Base-by-base conservation (phyloP, 2,888 invertebrate species). In the Pedicia rivosa region DNA sequence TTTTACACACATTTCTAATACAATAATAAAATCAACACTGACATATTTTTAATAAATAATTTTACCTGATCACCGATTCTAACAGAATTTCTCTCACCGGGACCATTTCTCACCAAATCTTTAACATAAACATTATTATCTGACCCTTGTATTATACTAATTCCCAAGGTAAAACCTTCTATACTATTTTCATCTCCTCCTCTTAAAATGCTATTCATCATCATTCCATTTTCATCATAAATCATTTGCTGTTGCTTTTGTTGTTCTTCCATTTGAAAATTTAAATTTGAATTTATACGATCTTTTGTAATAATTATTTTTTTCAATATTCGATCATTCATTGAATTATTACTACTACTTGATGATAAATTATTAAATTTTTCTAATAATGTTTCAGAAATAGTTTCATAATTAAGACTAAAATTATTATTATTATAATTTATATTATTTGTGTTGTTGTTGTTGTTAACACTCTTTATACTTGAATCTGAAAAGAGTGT, bases 341-440 rank as follows among this genome's bases (percentile, higher is more conserved):
- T 37, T 7, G 36, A 31, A 24, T 20, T 40, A 38, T 19, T 30
- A 7, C 17, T 40, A 26, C 29, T 36, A 8, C 10, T 30, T n/a
- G 65, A 77, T 7, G 78, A 78, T 58, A 80, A 66, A 48, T 74
- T 73, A 50, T 78, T 74, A 33, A 81, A 60, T 48, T 75, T 76
- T 40, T 79, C 78, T 49, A 74, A 66, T 24, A 82, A 56, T 2
- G 80, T 77, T 34, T 71, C 69, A 46, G 75, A 78, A 38, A 80
- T 58, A 25, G 67, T 67, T 37, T 47, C 47, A 35, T 48, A 66
- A 63, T 40, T 58, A 53, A 36, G 50, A 47, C 22, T 55, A 51
- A 42, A 62, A 48, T 29, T 45, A 36, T 42, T 36, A 17, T 25
- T 36, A 14, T 15, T 36, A 14, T 10, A 8, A 12, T 38, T 32